Base-by-base conservation (phyloP, 2,888 invertebrate genomes). In the Lithophane semibrunnea region DNA sequence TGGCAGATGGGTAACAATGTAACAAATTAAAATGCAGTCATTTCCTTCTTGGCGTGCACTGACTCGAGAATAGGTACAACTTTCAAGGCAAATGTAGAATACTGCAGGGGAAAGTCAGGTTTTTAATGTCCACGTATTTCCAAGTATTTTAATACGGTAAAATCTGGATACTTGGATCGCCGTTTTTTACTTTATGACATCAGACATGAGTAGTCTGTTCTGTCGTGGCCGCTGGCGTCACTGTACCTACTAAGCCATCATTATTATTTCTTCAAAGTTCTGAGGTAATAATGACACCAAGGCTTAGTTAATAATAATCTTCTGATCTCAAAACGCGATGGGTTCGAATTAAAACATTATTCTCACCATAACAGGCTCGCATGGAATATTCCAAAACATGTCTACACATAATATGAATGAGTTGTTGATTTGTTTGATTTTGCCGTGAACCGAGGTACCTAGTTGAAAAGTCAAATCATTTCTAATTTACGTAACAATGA, bases 401-500 rank as follows among this genome's bases (percentile, higher is more conserved):
- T 21, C 8, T 44, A 47, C 44, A 70, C 13, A 71, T 71, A 44
- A 29, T 29, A n/a, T 29, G 24, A 77, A 74, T 72, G 47, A 61
- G 56, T 60, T 61, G 61, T 70, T 71, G 68, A 65, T 69, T 69
- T 42, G 54, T 70, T 73, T 63, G 52, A 61, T 58, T 69, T 71
- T 61, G 69, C 49, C 61, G 68, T 78, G 68, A 78, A 79, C 65
- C 64, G 49, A 49, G 54, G 75, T 66, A 29, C 29, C 29, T 29
- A 74, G 68, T 74, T 44, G 61, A 79, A 76, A 77, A 70, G 44
- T 79, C 77, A 84, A 82, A 72, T 74, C 82, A 79, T 88, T 84
- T 85, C 88, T 82, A 88, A 80, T 80, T 88, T 87, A 86, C 73
- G 70, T 88, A 88, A 86, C 64, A 75, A 67, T 58, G 64, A 70